A percentile compares a stretch with the other conserved stretches of the same genome.
Evolutionary conservation across 2,113 vertebrate species (phyloP).

Genomic region (Miniopterus natalensis): DNA sequence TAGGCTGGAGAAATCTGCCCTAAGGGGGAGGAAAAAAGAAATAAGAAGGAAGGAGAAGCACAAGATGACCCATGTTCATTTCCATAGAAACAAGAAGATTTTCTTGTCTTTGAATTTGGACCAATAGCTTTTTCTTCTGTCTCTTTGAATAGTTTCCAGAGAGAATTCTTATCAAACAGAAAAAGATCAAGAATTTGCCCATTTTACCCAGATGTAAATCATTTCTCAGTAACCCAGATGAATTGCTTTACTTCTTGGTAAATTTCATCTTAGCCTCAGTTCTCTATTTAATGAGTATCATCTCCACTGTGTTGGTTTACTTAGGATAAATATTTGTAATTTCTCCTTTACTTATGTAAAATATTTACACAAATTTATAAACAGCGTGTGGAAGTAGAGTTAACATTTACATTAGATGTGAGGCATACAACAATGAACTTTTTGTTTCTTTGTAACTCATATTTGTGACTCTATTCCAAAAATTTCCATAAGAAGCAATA

Average conservation of each 20-base stretch:
- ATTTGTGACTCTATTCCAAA: not conserved
- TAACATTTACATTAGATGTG: not conserved
- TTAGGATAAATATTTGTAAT: not conserved
- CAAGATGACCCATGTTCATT: conserved; percentile 49
- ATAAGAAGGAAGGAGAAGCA: not conserved
- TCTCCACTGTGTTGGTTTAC: not conserved
- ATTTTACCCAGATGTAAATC: conserved; percentile 32
- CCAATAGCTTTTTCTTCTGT: not conserved
- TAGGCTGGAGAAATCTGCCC: not conserved
- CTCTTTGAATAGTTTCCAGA: conserved; percentile 14
- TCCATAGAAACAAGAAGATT: conserved; percentile 53
- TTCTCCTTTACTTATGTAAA: not conserved
- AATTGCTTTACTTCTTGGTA: conserved; percentile 43
- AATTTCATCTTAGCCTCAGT: conserved; percentile 4
- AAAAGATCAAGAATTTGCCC: not conserved
- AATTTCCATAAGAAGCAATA: not conserved
- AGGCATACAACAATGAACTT: not conserved
- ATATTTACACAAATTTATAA: not conserved
- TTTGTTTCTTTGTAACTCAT: conserved; percentile 6
- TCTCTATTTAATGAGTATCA: not conserved
- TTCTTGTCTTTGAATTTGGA: not conserved
- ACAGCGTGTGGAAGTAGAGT: not conserved
- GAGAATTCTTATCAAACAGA: conserved; percentile 16
- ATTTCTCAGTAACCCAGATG: not conserved
- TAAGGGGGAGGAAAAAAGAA: not conserved